These are phyloP conservation scores for Psittacula derbiana DNA, from an alignment of 2,797 vertebrate species.

Conservation along the genomic window DNA sequence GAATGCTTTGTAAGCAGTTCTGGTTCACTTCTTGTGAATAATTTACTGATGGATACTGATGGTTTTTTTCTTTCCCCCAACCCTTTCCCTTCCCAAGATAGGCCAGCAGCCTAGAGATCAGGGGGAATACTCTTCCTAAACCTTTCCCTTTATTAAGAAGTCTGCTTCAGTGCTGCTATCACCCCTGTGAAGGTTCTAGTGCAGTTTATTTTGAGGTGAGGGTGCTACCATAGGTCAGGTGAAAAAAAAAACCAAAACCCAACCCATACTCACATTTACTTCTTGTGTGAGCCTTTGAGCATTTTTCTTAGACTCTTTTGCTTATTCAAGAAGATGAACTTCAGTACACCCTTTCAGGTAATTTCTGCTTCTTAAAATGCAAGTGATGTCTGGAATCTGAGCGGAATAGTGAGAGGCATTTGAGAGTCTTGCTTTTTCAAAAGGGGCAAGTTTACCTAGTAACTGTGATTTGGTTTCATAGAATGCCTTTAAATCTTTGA, in stretches of 20 bases:
- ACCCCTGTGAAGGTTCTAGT: neutral
- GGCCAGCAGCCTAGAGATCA: neutral
- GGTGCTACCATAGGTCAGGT: neutral
- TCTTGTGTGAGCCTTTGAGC: neutral
- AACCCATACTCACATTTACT: neutral
- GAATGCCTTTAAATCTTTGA: neutral
- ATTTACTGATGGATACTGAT: neutral
- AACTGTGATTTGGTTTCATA: neutral
- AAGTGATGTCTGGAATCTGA: neutral
- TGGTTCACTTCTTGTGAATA: neutral
- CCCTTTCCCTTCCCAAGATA: neutral
- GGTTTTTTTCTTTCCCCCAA: neutral
- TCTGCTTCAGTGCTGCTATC: neutral
- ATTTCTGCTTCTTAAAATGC: neutral
- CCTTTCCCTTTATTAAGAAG: neutral
- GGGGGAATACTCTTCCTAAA: neutral
- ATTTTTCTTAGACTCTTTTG: neutral
- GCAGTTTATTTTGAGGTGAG: neutral
- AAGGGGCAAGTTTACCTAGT: neutral
- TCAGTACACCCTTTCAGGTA: neutral
- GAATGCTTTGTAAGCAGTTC: neutral
- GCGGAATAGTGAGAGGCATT: neutral
- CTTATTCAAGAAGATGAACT: neutral
- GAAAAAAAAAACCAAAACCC: fast-evolving
- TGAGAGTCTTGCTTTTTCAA: neutral